Evolutionary conservation across 2,888 invertebrate genomes (phyloP).

Genomic region (Sinotaia quadrata): DNA sequence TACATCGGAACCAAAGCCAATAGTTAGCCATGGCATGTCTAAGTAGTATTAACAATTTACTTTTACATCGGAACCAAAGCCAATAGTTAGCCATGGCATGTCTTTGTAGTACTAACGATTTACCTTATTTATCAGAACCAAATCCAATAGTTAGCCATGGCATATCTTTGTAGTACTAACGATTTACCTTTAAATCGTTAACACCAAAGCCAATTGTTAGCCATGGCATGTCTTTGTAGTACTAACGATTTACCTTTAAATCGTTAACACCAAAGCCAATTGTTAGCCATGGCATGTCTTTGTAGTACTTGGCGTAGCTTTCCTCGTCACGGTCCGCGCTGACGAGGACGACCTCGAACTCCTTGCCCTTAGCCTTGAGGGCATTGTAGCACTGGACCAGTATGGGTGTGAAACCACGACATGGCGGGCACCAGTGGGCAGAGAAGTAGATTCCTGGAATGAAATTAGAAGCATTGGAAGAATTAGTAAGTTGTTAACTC

Average conservation of each 20-base stretch:
- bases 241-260: too few species aligned
- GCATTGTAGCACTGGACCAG: slow-evolving; percentile 27
- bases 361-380: slow-evolving; percentile 2
- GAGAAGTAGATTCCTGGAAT: slow-evolving; percentile 32
- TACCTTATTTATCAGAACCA: too few species aligned
- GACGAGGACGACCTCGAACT: slow-evolving; percentile 33
- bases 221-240: slow-evolving; percentile 38
- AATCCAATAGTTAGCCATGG: slow-evolving; percentile 28
- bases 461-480: not conserved
- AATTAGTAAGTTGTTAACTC: too few species aligned
- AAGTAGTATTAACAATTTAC: too few species aligned
- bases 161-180: too few species aligned
- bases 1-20: too few species aligned
- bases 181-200: too few species aligned
- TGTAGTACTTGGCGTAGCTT: slow-evolving; percentile 30
- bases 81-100: too few species aligned
- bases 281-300: slow-evolving; percentile 37
- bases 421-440: slow-evolving; percentile 35
- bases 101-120: too few species aligned
- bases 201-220: slow-evolving; percentile 25
- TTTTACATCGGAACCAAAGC: too few species aligned
- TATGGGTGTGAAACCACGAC: slow-evolving; percentile 21
- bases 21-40: too few species aligned
- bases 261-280: slow-evolving; percentile 24
- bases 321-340: slow-evolving; percentile 30